Evolutionary conservation across 2,888 invertebrate species (phyloP).

Genomic region (Metacarcinus magister): DNA sequence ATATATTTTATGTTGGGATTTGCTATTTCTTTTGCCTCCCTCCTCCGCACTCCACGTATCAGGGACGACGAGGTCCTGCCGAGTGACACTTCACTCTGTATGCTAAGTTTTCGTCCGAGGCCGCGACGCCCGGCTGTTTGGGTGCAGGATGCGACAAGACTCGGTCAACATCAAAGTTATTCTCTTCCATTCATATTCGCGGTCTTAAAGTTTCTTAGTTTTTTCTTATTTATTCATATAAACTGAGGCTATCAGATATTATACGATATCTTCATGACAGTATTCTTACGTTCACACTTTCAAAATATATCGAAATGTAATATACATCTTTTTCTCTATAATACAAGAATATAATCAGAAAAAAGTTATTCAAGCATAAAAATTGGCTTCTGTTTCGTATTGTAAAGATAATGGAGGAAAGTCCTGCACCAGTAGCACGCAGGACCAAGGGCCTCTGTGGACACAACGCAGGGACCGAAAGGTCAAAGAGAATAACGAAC

Average conservation of each 20-base stretch:
- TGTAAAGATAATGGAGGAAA: neutral
- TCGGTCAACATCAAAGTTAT: neutral
- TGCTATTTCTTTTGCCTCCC: neutral
- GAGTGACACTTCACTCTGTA: slow-evolving; percentile 44
- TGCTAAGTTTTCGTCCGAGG: neutral
- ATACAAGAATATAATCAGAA: neutral
- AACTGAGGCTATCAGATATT: neutral
- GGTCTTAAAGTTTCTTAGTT: neutral
- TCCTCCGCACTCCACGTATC: neutral
- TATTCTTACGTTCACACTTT: neutral
- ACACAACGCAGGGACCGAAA: neutral
- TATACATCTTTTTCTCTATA: neutral
- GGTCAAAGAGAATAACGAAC: slow-evolving; percentile 8
- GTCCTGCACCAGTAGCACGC: neutral
- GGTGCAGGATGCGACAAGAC: neutral
- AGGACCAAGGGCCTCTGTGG: neutral
- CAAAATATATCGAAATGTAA: neutral
- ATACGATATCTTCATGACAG: neutral
- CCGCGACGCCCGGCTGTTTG: neutral
- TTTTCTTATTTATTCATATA: neutral
- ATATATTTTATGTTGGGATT: neutral
- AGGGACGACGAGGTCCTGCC: neutral
- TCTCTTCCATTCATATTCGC: neutral
- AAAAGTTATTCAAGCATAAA: neutral
- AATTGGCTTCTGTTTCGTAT: neutral